phyloP scores from a whole-genome alignment of 2,888 invertebrate species.

The Noctua fimbriata region DNA sequence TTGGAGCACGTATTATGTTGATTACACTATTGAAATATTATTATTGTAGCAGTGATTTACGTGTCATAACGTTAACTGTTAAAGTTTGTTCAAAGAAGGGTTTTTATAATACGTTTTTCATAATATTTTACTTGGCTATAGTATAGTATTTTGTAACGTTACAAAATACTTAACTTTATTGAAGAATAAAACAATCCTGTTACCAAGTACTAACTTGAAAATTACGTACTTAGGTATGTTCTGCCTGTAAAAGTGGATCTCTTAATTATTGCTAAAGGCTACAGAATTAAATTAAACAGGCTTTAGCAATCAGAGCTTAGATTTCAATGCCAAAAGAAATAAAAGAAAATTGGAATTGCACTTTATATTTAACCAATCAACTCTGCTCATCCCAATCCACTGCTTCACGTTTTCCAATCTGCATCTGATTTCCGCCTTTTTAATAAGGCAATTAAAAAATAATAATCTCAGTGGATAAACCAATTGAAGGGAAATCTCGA shows the following conservation, averaged over 20 bases:
- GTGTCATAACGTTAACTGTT: slow-evolving; percentile 22
- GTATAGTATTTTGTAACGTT: too few relatives aligned
- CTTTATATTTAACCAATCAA: background rate
- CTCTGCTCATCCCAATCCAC: too few relatives aligned
- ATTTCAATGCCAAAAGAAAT: background rate
- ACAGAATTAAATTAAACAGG: background rate
- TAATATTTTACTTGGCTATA: background rate
- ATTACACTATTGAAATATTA: slow-evolving; percentile 62
- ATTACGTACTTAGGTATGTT: background rate
- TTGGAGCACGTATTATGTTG: slow-evolving; percentile 69
- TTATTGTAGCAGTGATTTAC: slow-evolving; percentile 57
- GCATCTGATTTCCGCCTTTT: slow-evolving; percentile 1
- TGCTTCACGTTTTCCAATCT: slow-evolving; percentile 3
- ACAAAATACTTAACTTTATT: background rate
- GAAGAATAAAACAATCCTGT: background rate
- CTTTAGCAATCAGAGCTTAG: background rate
- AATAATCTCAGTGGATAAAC: background rate
- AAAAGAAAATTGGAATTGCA: background rate
- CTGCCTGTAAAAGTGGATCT: background rate
- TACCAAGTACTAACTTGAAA: background rate
- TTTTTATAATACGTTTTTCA: background rate
- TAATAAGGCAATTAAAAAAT: slow-evolving; percentile 6
- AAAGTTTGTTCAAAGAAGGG: slow-evolving; percentile 8
- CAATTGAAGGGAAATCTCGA: slow-evolving; percentile 1
- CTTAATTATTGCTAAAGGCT: background rate